Evolutionary conservation across 2,113 vertebrate genomes (phyloP), one percentile per base, ranked within the genome.

Genomic region (Canis aureus): DNA sequence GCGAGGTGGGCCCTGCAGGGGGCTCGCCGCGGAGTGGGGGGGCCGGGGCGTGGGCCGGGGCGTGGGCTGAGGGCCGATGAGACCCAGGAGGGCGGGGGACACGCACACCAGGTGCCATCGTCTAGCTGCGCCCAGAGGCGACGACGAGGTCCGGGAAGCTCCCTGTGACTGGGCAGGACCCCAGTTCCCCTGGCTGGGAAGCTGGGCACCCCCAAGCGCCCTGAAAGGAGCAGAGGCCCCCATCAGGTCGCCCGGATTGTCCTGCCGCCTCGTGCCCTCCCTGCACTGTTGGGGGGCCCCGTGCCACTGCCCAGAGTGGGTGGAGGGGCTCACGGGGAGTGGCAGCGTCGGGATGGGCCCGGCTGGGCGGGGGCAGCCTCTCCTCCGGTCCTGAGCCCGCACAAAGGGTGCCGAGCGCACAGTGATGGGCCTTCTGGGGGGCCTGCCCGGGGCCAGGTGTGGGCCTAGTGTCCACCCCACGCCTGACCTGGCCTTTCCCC

Each of bases 391-490:
- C 32, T 55, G 17, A 32, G 3, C 19, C 57, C 12, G 6, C 69
- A 35, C 8, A 1, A 3, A 62, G 23, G 8, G 29, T 12, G 22
- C 84, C 1, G 7, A 8, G 29, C 43, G 38, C 71, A 32, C 17
- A 0, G 27, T 4, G 43, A 32, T 0, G 0, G 89, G 20, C 90
- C 23, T 1, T 8, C 17, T 4, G 2, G 49, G 71, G 74, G n/a
- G 23, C 6, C 23, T 1, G 16, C 62, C 8, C 51, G 17, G 2
- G 60, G 49, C 53, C 2, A 27, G 5, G 27, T 51, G 59, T 1
- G 2, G 32, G 27, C 32, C 55, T 60, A 5, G 1, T 11, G 25
- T 43, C 86, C 79, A 3, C 20, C 49, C 7, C 49, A 22, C 32
- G 3, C 49, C 32, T 22, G 76, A 55, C 60, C 22, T 38, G n/a